phyloP scores from a whole-genome alignment of 1,140 invertebrate genomes.

The Lanistes nyassanus region DNA sequence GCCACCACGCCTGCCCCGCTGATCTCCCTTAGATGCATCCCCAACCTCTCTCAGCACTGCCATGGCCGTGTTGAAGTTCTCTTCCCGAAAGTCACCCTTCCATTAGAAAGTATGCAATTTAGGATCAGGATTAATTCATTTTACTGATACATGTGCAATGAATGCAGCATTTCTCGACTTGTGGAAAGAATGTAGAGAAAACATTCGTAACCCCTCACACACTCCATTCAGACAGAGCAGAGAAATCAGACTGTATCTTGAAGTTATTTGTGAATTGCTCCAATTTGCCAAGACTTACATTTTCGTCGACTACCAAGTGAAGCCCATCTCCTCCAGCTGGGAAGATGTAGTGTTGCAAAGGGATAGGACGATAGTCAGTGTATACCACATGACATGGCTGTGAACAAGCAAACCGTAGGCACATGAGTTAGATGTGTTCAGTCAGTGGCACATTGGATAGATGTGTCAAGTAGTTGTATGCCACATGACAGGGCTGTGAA shows the following conservation, averaged over 20 bases:
- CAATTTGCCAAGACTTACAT: constrained; percentile 69
- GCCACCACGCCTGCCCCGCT: constrained; percentile 65
- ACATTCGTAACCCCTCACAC: background rate
- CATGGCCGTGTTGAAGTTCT: constrained; percentile 98
- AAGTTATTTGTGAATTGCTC: background rate
- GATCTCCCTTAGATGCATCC: constrained; percentile 68
- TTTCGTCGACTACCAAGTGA: constrained; percentile 95
- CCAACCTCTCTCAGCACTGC: constrained; percentile 76
- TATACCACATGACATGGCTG: constrained; percentile 99
- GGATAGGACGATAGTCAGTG: constrained; percentile 97
- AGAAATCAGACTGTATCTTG: background rate
- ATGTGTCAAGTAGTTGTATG: too few species aligned
- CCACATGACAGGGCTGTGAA: too few species aligned
- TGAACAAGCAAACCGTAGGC: constrained; percentile 30
- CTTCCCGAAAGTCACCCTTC: constrained; percentile 91
- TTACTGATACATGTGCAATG: too few species aligned
- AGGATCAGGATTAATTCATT: too few species aligned
- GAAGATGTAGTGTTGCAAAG: constrained; percentile 98
- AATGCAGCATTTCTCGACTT: too few species aligned
- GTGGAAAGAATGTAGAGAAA: too few species aligned
- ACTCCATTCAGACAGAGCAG: background rate
- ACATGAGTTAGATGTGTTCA: too few species aligned
- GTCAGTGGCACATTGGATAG: too few species aligned
- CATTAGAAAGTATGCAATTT: background rate
- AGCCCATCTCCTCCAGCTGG: constrained; percentile 94